Base-by-base conservation (phyloP, 1,140 invertebrate genomes). In the Drosophila lini region DNA sequence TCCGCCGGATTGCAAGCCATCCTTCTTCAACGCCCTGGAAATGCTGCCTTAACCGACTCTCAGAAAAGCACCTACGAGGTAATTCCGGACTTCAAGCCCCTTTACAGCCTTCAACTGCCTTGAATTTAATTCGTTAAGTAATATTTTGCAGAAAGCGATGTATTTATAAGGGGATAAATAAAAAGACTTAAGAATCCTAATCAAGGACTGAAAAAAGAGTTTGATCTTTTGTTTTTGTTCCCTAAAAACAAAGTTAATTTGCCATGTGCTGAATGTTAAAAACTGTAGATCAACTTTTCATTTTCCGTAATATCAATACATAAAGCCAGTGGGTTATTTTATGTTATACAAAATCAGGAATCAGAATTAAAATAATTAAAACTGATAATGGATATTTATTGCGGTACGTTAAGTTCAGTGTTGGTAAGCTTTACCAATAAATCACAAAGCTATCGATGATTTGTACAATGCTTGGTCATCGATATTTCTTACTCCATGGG, bases 1-100 rank as follows among this genome's bases (percentile, higher is more conserved):
- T 92, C 93, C 45, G 96, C 96, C 3, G 97, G 97, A 9, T 78
- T 98, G 52, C 93, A 94, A 40, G 93, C 94, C 25, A 93, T 94
- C 3, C 81, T 98, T 19, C 94, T 98, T 0, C 92, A 94, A 53
- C 94, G 98, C 47, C 95, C 96, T 61, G 97, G 97, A 32, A 98
- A 98, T 91, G 94, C 94, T 1, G 44, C 91, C 75, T 22, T 94
- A 83, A 91, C 85, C 85, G 91, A 82, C 10, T 76, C 85, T 11
- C 74, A 91, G 11, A 74, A 70, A 53, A n/a, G 9, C 10, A 16
- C 15, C 3, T 41, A 58, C 53, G 73, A 70, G 15, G 41, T 76
- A 4, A 62, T 78, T 6, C 10, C 74, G 19, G 74, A 78, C 52
- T 77, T 77, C 2, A 56, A 47, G 15, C 28, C 57, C 3, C 31